Base-by-base conservation (phyloP, 2,888 invertebrate species). In the Coelinius sp. region DNA sequence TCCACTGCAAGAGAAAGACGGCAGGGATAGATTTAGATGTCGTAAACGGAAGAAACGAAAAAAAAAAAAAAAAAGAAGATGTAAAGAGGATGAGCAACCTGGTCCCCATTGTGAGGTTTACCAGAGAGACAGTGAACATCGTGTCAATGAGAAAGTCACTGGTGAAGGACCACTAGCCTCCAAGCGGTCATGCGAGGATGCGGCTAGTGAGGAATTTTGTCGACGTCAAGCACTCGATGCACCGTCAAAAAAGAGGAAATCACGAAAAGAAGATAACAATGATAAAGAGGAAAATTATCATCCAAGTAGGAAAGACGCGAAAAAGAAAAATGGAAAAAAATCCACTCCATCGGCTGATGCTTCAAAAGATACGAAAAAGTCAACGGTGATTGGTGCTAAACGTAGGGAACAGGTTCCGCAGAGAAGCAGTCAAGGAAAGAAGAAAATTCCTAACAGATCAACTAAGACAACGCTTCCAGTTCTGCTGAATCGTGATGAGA, bases 21-120 rank as follows among this genome's bases (percentile, higher is more conserved):
- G 83, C 44, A 77, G 84, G 25, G 89, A 89, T 75, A 86, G 85
- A 73, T 88, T 88, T 73, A 86, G 89, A 53, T 90, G 90, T 81
- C 88, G 89, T 46, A 89, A 89, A 75, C 85, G 89, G 27, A 89
- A 89, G 79, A 90, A 89, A 80, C 84, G 88, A 76, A 90, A 90
- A 88, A 90, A 90, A 85, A 90, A 90, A 85, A 88, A 88, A 35
- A 84, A 82, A 67, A 78, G 84, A 31, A 79, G 79, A 4, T 88
- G 88, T 71, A 78, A 80, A 59, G 81, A 83, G 10, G 85, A 83
- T 41, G 84, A 85, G 71, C 77, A 74, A 64, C 81, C 83, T 0
- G 82, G 83, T 24, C 76, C 81, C 0, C 82, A 83, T 66, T 85
- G 85, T 74, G 77, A 78, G 22, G 41, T 70, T 14, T 44, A 20